Percentiles rank a stretch among this genome's conserved stretches.
Evolutionary conservation across 2,888 invertebrate genomes (phyloP).

Genomic region (Chromoteleia sp.): DNA sequence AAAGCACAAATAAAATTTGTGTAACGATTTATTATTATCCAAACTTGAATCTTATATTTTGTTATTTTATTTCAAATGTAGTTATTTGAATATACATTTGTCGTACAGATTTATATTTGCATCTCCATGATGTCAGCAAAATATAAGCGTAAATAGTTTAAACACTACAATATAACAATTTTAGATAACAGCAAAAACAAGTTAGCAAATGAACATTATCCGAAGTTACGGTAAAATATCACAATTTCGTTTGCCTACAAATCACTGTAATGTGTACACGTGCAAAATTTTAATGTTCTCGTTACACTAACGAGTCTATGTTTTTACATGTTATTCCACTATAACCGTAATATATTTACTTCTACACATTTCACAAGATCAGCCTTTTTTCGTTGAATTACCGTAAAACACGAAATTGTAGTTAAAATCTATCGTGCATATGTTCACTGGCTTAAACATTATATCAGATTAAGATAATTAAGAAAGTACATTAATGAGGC

Average conservation of each 20-base stretch:
- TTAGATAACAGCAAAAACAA: not conserved
- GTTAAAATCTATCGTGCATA: not conserved
- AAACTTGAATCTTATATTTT: too few relatives aligned
- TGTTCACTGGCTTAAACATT: not conserved
- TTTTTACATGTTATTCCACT: slow-evolving; percentile 23
- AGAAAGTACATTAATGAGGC: not conserved
- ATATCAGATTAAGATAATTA: not conserved
- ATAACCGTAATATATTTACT: not conserved
- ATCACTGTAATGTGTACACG: slow-evolving; percentile 16
- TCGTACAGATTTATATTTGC: too few relatives aligned
- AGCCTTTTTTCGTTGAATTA: not conserved
- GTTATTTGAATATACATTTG: too few relatives aligned
- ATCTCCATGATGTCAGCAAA: too few relatives aligned
- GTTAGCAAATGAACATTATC: slow-evolving; percentile 2
- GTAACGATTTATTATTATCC: too few relatives aligned
- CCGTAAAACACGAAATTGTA: too few relatives aligned
- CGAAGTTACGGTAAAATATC: slow-evolving; percentile 4
- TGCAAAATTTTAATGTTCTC: slow-evolving; percentile 43
- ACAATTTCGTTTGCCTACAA: slow-evolving; percentile 10
- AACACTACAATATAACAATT: too few relatives aligned
- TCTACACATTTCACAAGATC: slow-evolving; percentile 8
- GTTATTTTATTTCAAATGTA: too few relatives aligned
- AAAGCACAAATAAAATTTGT: too few relatives aligned
- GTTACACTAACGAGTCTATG: slow-evolving; percentile 33
- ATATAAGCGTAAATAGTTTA: too few relatives aligned